Base-by-base conservation (phyloP, 2,113 vertebrate species). In the Anarrhichthys ocellatus region DNA sequence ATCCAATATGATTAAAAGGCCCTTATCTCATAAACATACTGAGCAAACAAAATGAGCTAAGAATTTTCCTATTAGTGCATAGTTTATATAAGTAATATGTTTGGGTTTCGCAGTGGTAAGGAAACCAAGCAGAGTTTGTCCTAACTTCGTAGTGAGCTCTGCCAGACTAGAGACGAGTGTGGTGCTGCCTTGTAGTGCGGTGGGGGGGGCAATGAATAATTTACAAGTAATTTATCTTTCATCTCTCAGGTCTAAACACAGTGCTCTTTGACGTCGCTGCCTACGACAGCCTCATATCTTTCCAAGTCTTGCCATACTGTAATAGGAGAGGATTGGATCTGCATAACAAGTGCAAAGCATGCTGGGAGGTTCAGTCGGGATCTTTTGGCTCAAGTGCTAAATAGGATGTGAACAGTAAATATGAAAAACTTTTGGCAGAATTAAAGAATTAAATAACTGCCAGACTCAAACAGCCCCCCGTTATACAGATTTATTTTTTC, bases 221-320 rank as follows among this genome's bases (percentile, higher is more conserved):
- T 89, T 80, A 87, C 36, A 70, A 80, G 73, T 73, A 4, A 80
- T 90, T 91, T 86, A 78, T 82, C 82, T 91, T 91, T 90, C 75
- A 92, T 92, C 82, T 86, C 59, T 67, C 18, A 68, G 68, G 74
- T 87, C 70, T 84, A 76, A 89, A 81, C 67, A 70, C 64, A 66
- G 76, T 59, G 63, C 78, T 80, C 78, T 78, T 75, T 75, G 70
- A 77, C 40, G 7, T 54, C 7, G 20, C 24, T 65, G 66, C 64
- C 24, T 52, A 42, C 27, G 24, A 58, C 61, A 76, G 76, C 69
- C 58, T 69, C 68, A 83, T 78, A 78, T 80, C 63, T 76, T 58
- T 73, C 52, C 6, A 52, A 61, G 44, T 73, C 66, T 67, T 78
- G 34, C 36, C 10, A 27, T 78, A 44, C 42, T 32, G 40, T 77